phyloP scores from a whole-genome alignment of 2,888 invertebrate species.

The Oegoconia quadripuncta region DNA sequence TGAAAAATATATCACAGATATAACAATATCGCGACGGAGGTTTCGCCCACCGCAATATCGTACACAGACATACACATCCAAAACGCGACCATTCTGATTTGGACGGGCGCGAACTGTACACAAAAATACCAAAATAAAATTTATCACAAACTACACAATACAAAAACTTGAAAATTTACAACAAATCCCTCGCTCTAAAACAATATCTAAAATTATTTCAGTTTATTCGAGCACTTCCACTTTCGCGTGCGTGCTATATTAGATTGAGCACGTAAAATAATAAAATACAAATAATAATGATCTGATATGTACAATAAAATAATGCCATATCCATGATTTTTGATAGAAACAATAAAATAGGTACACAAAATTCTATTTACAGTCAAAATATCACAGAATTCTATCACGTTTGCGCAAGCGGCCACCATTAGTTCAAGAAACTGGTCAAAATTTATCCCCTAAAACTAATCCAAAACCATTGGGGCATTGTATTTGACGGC shows the following conservation, averaged over 20 bases:
- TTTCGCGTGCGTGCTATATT: constrained; percentile 6
- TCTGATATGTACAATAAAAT: constrained; percentile 56
- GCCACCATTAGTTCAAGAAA: constrained; percentile 16
- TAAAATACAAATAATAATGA: constrained; percentile 46
- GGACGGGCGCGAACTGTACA: constrained; percentile 58
- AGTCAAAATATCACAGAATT: constrained; percentile 62
- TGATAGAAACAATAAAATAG: constrained; percentile 42
- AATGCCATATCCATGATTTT: constrained; percentile 54
- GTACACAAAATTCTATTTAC: constrained; percentile 61
- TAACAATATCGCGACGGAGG: constrained; percentile 41
- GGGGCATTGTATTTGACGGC: constrained; percentile 7
- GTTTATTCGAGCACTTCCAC: constrained; percentile 8
- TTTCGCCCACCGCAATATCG: constrained; percentile 38
- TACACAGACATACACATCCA: constrained; percentile 43
- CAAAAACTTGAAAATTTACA: constrained; percentile 61
- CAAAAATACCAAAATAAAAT: constrained; percentile 66
- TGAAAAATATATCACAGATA: constrained; percentile 62
- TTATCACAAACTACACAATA: constrained; percentile 53
- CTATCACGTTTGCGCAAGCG: constrained; percentile 23
- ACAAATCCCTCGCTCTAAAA: constrained; percentile 51
- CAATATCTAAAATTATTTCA: constrained; percentile 40
- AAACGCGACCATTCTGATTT: constrained; percentile 62
- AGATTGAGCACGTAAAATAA: constrained; percentile 19
- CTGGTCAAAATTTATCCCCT: constrained; percentile 17
- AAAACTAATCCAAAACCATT: constrained; percentile 25